Conservation (phyloP, 2,888 invertebrate genomes). For the Euspilapteryx auroguttella region DNA sequence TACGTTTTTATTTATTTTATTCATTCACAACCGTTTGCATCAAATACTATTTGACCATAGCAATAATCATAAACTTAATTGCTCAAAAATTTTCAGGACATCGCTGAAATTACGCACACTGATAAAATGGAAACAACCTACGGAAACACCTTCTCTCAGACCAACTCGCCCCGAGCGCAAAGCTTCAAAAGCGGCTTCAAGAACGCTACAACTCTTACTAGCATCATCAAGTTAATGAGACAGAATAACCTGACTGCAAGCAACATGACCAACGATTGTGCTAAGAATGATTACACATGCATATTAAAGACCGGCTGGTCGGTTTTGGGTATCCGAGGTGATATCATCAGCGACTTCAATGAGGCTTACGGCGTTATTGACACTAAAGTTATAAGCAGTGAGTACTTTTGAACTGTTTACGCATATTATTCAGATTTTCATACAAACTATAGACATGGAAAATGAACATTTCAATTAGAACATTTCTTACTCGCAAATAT, state of each 20-base stretch:
- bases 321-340: conserved; percentile 35
- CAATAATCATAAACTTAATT: not conserved
- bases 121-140: conserved; percentile 29
- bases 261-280: conserved; percentile 16
- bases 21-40: no score
- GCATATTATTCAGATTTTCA: not conserved
- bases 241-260: conserved; percentile 35
- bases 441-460: not conserved
- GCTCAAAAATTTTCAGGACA: conserved; percentile 31
- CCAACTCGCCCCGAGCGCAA: conserved; percentile 31
- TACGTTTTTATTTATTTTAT: no score
- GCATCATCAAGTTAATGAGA: conserved; percentile 38
- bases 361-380: conserved; percentile 57
- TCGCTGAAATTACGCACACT: conserved; percentile 29
- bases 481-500: no score
- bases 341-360: conserved; percentile 22
- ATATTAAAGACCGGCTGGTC: conserved; percentile 27
- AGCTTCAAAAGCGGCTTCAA: conserved; percentile 31
- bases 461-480: no score
- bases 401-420: conserved; percentile 12
- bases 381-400: conserved; percentile 52
- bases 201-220: conserved; percentile 35
- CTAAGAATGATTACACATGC: conserved; percentile 27
- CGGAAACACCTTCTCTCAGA: conserved; percentile 33
- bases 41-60: no score